Evolutionary conservation across 2,797 vertebrate species (phyloP).

Genomic region (Eospalax fontanierii): DNA sequence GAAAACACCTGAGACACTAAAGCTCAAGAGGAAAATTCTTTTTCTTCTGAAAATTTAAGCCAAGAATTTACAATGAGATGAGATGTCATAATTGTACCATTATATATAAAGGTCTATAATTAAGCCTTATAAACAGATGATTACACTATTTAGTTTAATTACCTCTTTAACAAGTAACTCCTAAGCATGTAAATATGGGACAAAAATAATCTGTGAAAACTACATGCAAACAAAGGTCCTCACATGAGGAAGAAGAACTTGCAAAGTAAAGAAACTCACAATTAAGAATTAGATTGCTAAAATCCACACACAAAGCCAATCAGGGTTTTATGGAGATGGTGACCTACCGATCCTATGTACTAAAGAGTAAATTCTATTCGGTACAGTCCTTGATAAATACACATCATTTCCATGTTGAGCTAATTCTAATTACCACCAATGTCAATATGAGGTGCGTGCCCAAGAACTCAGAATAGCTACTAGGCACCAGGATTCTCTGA

Average conservation of each 20-base stretch:
- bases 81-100: slow-evolving; percentile 69
- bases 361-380: slow-evolving; percentile 77
- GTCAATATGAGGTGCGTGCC: slow-evolving; percentile 70
- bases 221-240: slow-evolving; percentile 5
- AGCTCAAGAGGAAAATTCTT: slow-evolving; percentile 41
- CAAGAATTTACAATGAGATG: slow-evolving; percentile 67
- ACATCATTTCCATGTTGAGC: slow-evolving; percentile 77
- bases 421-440: slow-evolving; percentile 70
- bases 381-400: slow-evolving; percentile 73
- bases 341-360: slow-evolving; percentile 77
- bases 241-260: slow-evolving; percentile 45
- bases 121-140: slow-evolving; percentile 79
- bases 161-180: slow-evolving; percentile 75
- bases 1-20: slow-evolving; percentile 70
- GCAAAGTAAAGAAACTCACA: slow-evolving; percentile 76
- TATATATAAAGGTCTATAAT: slow-evolving; percentile 58
- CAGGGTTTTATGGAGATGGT: slow-evolving; percentile 64
- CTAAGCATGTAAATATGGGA: slow-evolving; percentile 72
- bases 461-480: slow-evolving; percentile 55
- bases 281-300: slow-evolving; percentile 79
- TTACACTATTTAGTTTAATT: slow-evolving; percentile 70
- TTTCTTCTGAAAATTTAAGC: slow-evolving; percentile 62
- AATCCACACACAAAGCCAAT: slow-evolving; percentile 65
- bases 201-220: slow-evolving; percentile 70
- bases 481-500: slow-evolving; percentile 59